These are phyloP conservation scores for Nemapogon koenigi DNA, from an alignment of 2,888 invertebrate genomes.

Conservation along the genomic window DNA sequence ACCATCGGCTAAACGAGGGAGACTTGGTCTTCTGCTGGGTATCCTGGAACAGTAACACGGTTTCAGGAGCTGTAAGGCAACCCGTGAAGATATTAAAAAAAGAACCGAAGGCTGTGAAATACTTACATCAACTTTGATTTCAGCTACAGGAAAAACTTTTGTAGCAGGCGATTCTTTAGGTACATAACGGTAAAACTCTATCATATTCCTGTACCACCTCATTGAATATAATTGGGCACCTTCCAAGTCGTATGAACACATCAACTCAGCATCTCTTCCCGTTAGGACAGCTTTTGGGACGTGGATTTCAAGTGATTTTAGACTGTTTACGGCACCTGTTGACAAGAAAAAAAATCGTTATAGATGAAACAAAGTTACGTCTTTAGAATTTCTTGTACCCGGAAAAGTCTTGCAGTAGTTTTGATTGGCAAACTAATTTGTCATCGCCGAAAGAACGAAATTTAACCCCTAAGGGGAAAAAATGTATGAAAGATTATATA, in stretches of 20 bases:
- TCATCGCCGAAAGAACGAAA: too few relatives aligned
- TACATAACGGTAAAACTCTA: slow-evolving; percentile 78
- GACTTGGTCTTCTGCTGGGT: too few relatives aligned
- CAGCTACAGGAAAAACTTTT: slow-evolving; percentile 71
- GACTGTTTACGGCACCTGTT: slow-evolving; percentile 47
- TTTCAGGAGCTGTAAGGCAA: too few relatives aligned
- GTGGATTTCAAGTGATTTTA: slow-evolving; percentile 53
- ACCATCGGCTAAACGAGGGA: too few relatives aligned
- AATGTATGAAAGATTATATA: too few relatives aligned
- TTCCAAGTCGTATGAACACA: slow-evolving; percentile 65
- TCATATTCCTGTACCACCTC: slow-evolving; percentile 77
- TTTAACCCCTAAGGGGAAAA: too few relatives aligned
- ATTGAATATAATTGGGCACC: slow-evolving; percentile 75
- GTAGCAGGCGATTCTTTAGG: slow-evolving; percentile 78
- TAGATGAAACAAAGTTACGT: slow-evolving; percentile 1
- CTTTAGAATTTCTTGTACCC: neutral
- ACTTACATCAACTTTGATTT: slow-evolving; percentile 79
- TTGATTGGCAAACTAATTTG: too few relatives aligned
- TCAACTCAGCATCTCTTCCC: slow-evolving; percentile 56
- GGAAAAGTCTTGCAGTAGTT: too few relatives aligned
- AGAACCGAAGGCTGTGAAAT: too few relatives aligned
- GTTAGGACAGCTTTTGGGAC: slow-evolving; percentile 62
- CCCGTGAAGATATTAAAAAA: too few relatives aligned
- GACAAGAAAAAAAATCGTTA: slow-evolving; percentile 19
- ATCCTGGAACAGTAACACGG: too few relatives aligned